phyloP scores from a whole-genome alignment of 2,888 invertebrate species.

The Cacoxenus indagator region DNA sequence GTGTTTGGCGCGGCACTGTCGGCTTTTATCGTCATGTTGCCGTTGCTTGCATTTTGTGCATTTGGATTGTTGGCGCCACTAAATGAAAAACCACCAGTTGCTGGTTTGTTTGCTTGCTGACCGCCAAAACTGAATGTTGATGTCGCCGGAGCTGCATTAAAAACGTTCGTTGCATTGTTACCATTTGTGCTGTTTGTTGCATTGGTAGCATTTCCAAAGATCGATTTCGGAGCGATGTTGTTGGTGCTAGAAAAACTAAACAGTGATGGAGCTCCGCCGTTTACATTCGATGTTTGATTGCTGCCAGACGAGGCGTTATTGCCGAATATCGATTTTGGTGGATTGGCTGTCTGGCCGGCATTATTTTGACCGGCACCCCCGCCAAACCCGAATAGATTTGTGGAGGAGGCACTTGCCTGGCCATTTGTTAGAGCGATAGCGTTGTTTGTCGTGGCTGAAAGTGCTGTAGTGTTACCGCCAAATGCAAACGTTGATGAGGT shows the following conservation, averaged over 20 bases:
- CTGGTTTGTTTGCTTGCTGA: conserved; percentile 7
- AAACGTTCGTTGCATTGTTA: not conserved
- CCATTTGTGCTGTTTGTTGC: conserved; percentile 1
- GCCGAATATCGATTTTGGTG: conserved; percentile 3
- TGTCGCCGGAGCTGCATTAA: not conserved
- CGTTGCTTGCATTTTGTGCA: conserved; percentile 32
- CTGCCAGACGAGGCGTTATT: not conserved
- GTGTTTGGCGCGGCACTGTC: conserved; percentile 11
- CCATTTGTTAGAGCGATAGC: not conserved
- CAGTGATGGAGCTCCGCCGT: not conserved
- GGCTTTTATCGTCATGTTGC: conserved; percentile 19
- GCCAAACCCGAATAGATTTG: conserved; percentile 32
- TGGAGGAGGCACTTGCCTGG: not conserved
- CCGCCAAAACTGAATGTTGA: conserved; percentile 11
- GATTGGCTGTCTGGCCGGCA: not conserved
- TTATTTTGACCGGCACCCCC: conserved; percentile 7
- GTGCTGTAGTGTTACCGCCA: not conserved
- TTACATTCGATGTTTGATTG: not conserved
- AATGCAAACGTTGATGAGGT: not conserved
- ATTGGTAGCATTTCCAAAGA: not conserved
- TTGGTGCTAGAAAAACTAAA: conserved; percentile 6
- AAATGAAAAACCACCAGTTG: conserved; percentile 45
- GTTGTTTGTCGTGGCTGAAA: not conserved
- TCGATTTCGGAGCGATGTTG: not conserved
- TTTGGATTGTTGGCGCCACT: conserved; percentile 27